These are phyloP conservation scores for Cephalotes varians DNA, from an alignment of 2,888 invertebrate genomes.

Conservation along the genomic window DNA sequence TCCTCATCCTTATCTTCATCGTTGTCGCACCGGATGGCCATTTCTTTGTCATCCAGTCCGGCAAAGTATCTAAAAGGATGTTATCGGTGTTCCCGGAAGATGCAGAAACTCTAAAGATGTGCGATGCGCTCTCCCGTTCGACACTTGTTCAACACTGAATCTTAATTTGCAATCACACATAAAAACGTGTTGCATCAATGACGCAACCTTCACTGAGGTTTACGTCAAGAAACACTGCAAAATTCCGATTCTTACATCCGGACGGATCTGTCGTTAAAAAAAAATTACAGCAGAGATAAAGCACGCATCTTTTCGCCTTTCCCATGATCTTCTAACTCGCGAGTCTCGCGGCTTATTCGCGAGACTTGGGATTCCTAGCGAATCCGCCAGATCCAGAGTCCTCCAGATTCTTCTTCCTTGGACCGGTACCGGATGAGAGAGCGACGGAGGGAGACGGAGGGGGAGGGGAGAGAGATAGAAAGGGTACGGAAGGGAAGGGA, in stretches of 20 bases:
- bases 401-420: slow-evolving; percentile 61
- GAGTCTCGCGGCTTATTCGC: slow-evolving; percentile 6
- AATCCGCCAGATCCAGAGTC: slow-evolving; percentile 44
- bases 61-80: neutral
- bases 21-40: neutral
- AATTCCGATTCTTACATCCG: neutral
- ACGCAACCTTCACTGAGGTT: neutral
- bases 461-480: slow-evolving; percentile 18
- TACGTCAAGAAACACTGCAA: neutral
- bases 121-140: neutral
- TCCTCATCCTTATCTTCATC: slow-evolving; percentile 38
- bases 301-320: neutral
- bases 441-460: neutral
- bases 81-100: neutral
- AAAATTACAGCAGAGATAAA: too few species aligned
- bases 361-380: slow-evolving; percentile 21
- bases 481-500: slow-evolving; percentile 21
- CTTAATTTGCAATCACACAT: neutral
- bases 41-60: slow-evolving; percentile 48
- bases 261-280: neutral
- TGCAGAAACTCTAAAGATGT: neutral
- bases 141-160: neutral
- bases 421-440: slow-evolving; percentile 62
- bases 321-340: neutral
- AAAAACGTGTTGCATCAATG: neutral